Evolutionary conservation across 1,140 invertebrate species (phyloP).

Genomic region (Catajapyx aquilonaris): DNA sequence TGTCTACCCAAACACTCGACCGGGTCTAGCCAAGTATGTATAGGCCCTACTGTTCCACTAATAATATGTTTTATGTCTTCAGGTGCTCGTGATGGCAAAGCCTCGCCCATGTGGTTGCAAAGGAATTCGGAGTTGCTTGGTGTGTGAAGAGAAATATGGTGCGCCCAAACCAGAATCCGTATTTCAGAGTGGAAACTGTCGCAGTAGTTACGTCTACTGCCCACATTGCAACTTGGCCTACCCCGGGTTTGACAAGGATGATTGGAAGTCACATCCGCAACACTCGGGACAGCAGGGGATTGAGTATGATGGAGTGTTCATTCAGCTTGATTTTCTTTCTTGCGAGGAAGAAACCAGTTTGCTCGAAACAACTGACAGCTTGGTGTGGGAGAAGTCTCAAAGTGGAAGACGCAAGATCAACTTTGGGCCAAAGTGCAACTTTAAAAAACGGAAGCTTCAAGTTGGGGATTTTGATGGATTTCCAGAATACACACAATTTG

Average conservation of each 20-base stretch:
- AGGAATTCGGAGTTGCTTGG: conserved; percentile 65
- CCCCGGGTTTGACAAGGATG: conserved; percentile 40
- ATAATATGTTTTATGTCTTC: too few relatives aligned
- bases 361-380: conserved; percentile 45
- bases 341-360: conserved; percentile 43
- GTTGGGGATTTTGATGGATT: conserved; percentile 67
- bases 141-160: conserved; percentile 53
- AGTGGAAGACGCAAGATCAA: conserved; percentile 93
- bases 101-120: conserved; percentile 71
- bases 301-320: conserved; percentile 34
- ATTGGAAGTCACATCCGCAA: conserved; percentile 36
- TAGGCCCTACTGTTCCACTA: too few relatives aligned
- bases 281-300: conserved; percentile 39
- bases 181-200: background rate
- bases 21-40: too few relatives aligned
- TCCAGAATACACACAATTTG: conserved; percentile 53
- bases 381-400: conserved; percentile 80
- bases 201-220: conserved; percentile 42
- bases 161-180: conserved; percentile 25
- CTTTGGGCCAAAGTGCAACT: conserved; percentile 96
- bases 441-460: conserved; percentile 76
- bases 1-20: too few relatives aligned
- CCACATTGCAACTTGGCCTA: conserved; percentile 47
- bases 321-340: conserved; percentile 47
- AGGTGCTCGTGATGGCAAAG: conserved; percentile 53